Conservation (phyloP, 1,140 invertebrate species). For the Lasioglossum baleicum region DNA sequence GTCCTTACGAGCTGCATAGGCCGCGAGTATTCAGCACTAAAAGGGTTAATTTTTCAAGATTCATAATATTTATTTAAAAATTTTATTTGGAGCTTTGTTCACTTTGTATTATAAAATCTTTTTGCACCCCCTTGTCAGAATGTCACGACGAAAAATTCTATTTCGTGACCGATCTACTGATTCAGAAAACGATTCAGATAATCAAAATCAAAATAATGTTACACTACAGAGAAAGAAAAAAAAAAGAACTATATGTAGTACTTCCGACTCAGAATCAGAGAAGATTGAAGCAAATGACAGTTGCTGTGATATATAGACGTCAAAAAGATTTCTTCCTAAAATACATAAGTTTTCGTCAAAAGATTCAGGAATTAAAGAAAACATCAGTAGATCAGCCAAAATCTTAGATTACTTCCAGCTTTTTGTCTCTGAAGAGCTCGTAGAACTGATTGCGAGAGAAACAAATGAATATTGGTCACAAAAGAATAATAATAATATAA, state of each 20-base stretch:
- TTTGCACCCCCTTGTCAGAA: constrained; percentile 33
- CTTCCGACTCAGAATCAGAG: background rate
- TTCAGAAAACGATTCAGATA: constrained; percentile 23
- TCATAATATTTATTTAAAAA: too few species aligned
- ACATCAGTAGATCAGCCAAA: constrained; percentile 3
- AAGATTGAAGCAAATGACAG: constrained; percentile 5
- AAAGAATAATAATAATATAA: constrained; percentile 34
- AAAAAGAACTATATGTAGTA: too few species aligned
- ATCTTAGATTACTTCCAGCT: constrained; percentile 26
- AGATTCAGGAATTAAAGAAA: background rate
- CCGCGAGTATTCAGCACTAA: constrained; percentile 16
- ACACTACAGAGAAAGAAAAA: too few species aligned
- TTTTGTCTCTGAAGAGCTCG: constrained; percentile 6
- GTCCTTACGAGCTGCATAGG: constrained; percentile 7
- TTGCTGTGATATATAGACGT: background rate
- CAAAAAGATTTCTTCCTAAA: constrained; percentile 4
- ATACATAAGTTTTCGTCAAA: constrained; percentile 5
- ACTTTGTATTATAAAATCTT: constrained; percentile 32
- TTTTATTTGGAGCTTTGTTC: constrained; percentile 25
- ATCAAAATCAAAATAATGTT: background rate
- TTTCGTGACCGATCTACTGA: constrained; percentile 20
- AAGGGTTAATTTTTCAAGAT: constrained; percentile 6
- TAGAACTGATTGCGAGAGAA: constrained; percentile 29
- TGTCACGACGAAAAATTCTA: constrained; percentile 24
- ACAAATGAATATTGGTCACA: constrained; percentile 30